Base-by-base conservation (phyloP, 2,113 vertebrate species). In the Alouatta palliata region DNA sequence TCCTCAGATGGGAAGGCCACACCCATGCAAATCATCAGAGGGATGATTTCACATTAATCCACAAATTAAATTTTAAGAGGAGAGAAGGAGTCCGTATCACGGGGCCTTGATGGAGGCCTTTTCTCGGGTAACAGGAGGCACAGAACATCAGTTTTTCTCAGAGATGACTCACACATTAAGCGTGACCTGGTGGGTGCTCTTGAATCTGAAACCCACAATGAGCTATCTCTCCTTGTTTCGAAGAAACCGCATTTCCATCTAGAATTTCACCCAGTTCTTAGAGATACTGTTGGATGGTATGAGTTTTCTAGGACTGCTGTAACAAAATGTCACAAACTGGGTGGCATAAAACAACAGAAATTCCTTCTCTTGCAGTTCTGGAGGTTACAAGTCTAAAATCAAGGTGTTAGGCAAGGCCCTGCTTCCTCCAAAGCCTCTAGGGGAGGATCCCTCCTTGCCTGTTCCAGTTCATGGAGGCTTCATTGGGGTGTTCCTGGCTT, bases 371-470 rank as follows among this genome's bases (percentile, higher is more conserved):
- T 52, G 8, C 4, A 13, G 47, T 21, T 82, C 43, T 47, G 8
- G 83, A 95, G n/a, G 16, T 32, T 25, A 35, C 40, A 45, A 75
- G 27, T 73, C 68, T 83, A 79, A 76, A 77, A 32, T n/a, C 23
- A 25, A 40, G 43, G 49, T 1, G 2, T 20, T 49, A 2, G 52
- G 79, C 21, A 49, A 52, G 43, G 10, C 30, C 30, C 0, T 0
- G 6, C 23, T 37, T 14, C 35, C n/a, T 43, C 54, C 19, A 23
- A 8, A 30, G 20, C 8, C 54, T 66, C 23, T 30, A 23, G 49
- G 14, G 25, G 20, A 61, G 12, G n/a, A 20, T 3, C 4, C 11
- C 40, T 47, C 17, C 11, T 66, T 47, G 43, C 8, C 19, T 58
- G 49, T 52, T 71, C 25, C 45, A 8, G 40, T 20, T 4, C 9